Conservation (phyloP, 2,888 invertebrate genomes). For the Drosophila rellima region DNA sequence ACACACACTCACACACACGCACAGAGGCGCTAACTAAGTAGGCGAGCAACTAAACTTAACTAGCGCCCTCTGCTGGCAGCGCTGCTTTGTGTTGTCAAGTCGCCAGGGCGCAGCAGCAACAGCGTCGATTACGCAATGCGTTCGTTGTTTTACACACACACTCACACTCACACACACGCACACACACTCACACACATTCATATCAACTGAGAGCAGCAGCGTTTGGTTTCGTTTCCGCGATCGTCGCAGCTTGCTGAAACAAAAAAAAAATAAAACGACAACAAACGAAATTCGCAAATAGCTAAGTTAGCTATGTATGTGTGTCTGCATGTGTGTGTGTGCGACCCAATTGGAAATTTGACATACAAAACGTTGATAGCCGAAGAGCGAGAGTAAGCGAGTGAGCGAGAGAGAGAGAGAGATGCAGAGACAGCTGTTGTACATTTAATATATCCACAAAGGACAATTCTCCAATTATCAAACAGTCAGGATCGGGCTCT, state of each 20-base stretch:
- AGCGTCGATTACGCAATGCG: conserved; percentile 77
- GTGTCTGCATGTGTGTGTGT: conserved; percentile 66
- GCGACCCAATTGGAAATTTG: conserved; percentile 80
- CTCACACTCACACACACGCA: conserved; percentile 32
- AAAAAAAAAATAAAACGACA: conserved; percentile 18
- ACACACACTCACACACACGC: conserved; percentile 16
- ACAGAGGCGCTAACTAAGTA: conserved; percentile 61
- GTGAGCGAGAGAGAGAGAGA: conserved; percentile 5
- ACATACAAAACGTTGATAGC: conserved; percentile 48
- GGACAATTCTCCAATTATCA: neutral
- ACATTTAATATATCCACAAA: neutral
- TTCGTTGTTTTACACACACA: conserved; percentile 55
- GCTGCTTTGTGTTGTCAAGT: conserved; percentile 74
- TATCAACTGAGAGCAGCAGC: conserved; percentile 37
- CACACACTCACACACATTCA: conserved; percentile 7
- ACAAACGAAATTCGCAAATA: conserved; percentile 65
- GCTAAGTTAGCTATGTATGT: conserved; percentile 60
- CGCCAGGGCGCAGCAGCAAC: conserved; percentile 58
- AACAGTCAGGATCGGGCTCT: neutral
- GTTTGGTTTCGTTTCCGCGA: conserved; percentile 78
- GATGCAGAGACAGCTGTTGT: neutral
- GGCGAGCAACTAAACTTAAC: conserved; percentile 62
- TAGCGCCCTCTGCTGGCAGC: conserved; percentile 53
- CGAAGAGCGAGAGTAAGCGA: conserved; percentile 17
- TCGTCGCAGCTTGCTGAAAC: conserved; percentile 64